A percentile compares a stretch with the other conserved stretches of the same genome.
These are phyloP conservation scores for Antedon mediterranea DNA, from an alignment of 53 echinoderm and acorn worm species.

Conservation along the genomic window DNA sequence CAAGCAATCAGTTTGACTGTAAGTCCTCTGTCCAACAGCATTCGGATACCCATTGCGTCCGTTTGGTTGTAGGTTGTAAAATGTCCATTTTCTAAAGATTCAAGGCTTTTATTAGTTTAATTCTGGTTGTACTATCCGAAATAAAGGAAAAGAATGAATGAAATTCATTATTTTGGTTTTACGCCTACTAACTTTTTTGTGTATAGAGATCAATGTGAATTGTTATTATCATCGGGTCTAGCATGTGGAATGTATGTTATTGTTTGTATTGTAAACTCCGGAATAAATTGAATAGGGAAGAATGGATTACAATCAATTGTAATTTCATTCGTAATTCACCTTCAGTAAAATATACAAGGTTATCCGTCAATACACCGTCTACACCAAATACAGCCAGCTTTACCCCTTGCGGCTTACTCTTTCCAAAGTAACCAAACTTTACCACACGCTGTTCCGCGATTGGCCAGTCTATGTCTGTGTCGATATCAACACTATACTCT, in stretches of 20 bases:
- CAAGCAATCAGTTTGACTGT: constrained; percentile 42
- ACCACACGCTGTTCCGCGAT: constrained; percentile 96
- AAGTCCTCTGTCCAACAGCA: constrained; percentile 39
- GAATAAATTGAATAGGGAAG: no score
- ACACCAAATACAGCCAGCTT: constrained; percentile 63
- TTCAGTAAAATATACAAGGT: constrained; percentile 56
- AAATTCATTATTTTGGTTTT: no score
- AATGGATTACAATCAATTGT: no score
- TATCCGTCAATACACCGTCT: constrained; percentile 85
- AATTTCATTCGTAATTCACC: constrained; percentile 9
- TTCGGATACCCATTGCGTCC: constrained; percentile 53
- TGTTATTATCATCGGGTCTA: no score
- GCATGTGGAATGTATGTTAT: no score
- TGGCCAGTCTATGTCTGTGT: constrained; percentile 94
- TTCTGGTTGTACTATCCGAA: no score
- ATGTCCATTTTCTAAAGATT: constrained; percentile 57
- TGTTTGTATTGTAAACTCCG: no score
- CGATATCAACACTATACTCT: constrained; percentile 93
- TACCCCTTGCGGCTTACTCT: constrained; percentile 76
- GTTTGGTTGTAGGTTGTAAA: constrained; percentile 71
- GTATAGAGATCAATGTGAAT: no score
- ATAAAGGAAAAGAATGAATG: no score
- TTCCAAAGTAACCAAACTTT: constrained; percentile 94
- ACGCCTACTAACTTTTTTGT: no score
- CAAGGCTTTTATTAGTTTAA: no score